Conservation (phyloP, 1,140 invertebrate genomes). For the Drosophila mauritiana region DNA sequence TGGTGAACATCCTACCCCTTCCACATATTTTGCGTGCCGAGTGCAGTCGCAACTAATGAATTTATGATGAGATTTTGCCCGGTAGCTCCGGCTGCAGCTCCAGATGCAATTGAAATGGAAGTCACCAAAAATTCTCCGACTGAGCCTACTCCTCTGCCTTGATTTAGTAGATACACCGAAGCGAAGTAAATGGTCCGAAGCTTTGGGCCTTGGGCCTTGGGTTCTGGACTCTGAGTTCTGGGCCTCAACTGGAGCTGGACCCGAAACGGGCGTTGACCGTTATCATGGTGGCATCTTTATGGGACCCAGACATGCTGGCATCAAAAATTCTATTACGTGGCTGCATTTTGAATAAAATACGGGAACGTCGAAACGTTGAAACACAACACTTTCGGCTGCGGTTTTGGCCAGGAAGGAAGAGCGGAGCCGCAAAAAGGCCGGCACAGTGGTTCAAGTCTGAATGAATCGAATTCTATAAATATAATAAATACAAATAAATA, state of each 20-base stretch:
- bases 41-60: constrained; percentile 77
- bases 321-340: constrained; percentile 82
- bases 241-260: constrained; percentile 28
- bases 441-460: constrained; percentile 23
- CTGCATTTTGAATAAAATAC: constrained; percentile 83
- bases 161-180: constrained; percentile 5
- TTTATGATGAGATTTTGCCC: constrained; percentile 81
- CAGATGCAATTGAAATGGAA: constrained; percentile 62
- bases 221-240: constrained; percentile 11
- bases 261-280: constrained; percentile 71
- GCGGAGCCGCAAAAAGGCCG: constrained; percentile 15
- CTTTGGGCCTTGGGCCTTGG: constrained; percentile 22
- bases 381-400: constrained; percentile 79
- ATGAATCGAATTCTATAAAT: not conserved
- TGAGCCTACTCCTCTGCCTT: constrained; percentile 25
- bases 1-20: constrained; percentile 12
- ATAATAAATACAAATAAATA: not conserved
- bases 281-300: constrained; percentile 81
- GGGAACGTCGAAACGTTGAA: constrained; percentile 68
- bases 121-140: constrained; percentile 47
- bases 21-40: constrained; percentile 66
- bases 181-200: not conserved
- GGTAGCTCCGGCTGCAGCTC: constrained; percentile 57
- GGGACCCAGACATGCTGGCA: constrained; percentile 78
- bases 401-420: constrained; percentile 54